Base-by-base conservation (phyloP, 1,140 invertebrate genomes). In the Psix sp. region DNA sequence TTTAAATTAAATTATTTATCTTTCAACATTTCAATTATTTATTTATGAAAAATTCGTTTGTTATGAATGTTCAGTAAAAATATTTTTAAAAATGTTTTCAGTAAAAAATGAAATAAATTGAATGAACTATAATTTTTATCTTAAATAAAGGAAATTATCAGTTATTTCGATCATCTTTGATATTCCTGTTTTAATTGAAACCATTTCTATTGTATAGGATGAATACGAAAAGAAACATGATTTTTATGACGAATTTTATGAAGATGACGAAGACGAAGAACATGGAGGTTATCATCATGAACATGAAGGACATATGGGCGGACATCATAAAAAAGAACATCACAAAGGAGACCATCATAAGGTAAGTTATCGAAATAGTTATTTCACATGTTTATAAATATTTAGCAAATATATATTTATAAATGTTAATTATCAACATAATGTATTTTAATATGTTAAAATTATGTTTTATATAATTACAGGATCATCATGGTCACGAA, bases 201-300 rank as follows among this genome's bases (percentile, higher is more conserved):
- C 7, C 7, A 24, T 24, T 2, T 13, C 43, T 6, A n/a, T 10
- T 52, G 45, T 46, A 18, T 14, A 84, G 80, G 91, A 93, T 59
- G 92, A 93, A 72, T 93, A 92, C 74, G 90, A 92, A 66, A 93
- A 92, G 80, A 92, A 91, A 60, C 89, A 92, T 7, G 90, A 92
- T 74, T 93, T 93, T 86, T 92, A 91, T 65, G 91, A 93, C 67
- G 92, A 93, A 77, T 90, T 90, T 68, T 89, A 92, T 26, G 91
- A 92, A 60, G 90, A 88, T 10, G 89, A 86, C 1, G 90, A 91
- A n/a, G 87, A 90, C 48, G 90, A 92, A 65, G 89, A 91, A 68
- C 88, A 91, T 35, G 91, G 90, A 5, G 90, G 86, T 0, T 90
- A 89, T 76, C 86, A 90, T 56, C 80, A 89, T 2, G 85, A 91